Evolutionary conservation across 2,797 vertebrate species (phyloP).

Genomic region (Borostomias antarcticus): DNA sequence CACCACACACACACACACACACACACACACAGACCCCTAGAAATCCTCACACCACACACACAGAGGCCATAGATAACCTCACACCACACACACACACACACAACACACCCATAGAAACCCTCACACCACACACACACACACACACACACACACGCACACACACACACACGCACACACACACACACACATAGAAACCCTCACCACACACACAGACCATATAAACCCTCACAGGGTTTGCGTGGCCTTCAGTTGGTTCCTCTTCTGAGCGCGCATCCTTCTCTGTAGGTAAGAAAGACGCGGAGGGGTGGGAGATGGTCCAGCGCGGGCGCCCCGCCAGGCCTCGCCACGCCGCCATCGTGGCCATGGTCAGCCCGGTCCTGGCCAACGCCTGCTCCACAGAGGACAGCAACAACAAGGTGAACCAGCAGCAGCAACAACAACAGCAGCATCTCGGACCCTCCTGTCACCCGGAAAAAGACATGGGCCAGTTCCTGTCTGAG

Average conservation of each 20-base stretch:
- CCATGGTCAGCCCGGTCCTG: conserved; percentile 77
- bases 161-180: no score
- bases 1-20: no score
- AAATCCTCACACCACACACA: no score
- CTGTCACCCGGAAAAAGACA: conserved; percentile 49
- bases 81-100: no score
- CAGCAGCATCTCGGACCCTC: conserved; percentile 66
- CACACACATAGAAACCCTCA: no score
- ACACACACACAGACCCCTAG: no score
- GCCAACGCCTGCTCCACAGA: conserved; percentile 73
- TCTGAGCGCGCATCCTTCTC: neutral
- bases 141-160: no score
- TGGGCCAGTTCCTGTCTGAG: conserved; percentile 32
- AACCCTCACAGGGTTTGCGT: neutral
- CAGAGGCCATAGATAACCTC: no score
- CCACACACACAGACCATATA: neutral
- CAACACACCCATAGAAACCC: no score
- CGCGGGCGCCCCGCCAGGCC: conserved; percentile 92
- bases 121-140: no score
- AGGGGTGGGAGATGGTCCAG: conserved; percentile 98
- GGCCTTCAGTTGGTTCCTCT: neutral
- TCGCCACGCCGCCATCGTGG: conserved; percentile 80
- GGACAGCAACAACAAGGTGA: conserved; percentile 81
- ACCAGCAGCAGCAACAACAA: conserved; percentile 66
- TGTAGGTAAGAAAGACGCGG: conserved; percentile 88